These are phyloP conservation scores for Metellina segmentata DNA, from an alignment of 2,888 invertebrate species.

Conservation along the genomic window DNA sequence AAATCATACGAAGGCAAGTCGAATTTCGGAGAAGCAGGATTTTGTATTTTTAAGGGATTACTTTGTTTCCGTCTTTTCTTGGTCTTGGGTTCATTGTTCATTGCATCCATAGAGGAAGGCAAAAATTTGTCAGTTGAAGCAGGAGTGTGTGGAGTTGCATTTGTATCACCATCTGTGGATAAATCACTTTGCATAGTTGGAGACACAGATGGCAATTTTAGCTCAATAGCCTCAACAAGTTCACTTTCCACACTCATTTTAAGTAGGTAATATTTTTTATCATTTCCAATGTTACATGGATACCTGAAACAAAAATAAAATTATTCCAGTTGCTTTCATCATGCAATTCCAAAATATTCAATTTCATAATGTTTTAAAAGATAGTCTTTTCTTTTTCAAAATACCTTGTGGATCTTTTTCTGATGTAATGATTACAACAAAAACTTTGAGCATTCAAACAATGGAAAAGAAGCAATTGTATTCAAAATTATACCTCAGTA, in stretches of 20 bases:
- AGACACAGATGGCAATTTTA: slow-evolving; percentile 54
- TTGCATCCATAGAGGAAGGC: slow-evolving; percentile 14
- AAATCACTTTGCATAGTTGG: slow-evolving; percentile 74
- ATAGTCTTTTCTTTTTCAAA: too few species aligned
- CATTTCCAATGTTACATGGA: slow-evolving; percentile 15
- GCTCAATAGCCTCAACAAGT: slow-evolving; percentile 51
- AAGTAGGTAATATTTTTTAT: slow-evolving; percentile 36
- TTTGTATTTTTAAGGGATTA: slow-evolving; percentile 88
- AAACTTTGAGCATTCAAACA: too few species aligned
- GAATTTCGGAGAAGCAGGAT: slow-evolving; percentile 59
- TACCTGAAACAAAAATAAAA: slow-evolving; percentile 34
- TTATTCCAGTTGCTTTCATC: neutral
- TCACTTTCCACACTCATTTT: slow-evolving; percentile 71
- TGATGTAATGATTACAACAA: too few species aligned
- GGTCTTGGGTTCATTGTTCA: slow-evolving; percentile 66
- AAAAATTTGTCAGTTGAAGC: slow-evolving; percentile 28
- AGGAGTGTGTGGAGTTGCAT: slow-evolving; percentile 27
- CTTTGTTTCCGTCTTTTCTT: slow-evolving; percentile 95
- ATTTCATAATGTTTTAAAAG: too few species aligned
- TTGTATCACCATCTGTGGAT: slow-evolving; percentile 69
- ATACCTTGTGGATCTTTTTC: too few species aligned
- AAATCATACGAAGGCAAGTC: slow-evolving; percentile 62
- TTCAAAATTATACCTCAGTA: too few species aligned
- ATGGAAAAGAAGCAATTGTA: too few species aligned
- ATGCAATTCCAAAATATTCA: too few species aligned